Conservation (phyloP, 2,797 vertebrate genomes). For the Halcyon leucocephala region DNA sequence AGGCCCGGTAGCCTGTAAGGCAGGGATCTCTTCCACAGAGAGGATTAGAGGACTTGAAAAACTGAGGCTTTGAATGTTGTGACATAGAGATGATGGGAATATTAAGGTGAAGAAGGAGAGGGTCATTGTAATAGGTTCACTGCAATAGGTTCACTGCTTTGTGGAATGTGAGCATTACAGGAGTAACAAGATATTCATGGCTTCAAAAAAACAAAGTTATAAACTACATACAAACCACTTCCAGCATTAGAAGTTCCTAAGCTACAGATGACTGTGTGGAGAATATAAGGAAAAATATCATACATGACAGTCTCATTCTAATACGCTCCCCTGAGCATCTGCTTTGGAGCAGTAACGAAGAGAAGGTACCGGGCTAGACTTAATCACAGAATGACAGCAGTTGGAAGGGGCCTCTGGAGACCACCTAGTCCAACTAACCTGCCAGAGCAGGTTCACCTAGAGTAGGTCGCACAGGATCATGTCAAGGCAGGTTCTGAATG, state of each 20-base stretch:
- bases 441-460: too few relatives aligned
- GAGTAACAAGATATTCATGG: not conserved
- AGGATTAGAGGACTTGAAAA: not conserved
- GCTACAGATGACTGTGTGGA: not conserved
- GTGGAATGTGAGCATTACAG: rapidly evolving
- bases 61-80: not conserved
- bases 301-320: not conserved
- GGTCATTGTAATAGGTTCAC: not conserved
- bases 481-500: too few relatives aligned
- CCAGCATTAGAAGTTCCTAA: not conserved
- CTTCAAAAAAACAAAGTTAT: not conserved
- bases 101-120: not conserved
- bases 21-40: not conserved
- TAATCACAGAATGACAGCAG: too few relatives aligned
- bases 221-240: not conserved
- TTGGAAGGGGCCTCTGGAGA: too few relatives aligned
- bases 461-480: too few relatives aligned
- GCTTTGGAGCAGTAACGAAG: not conserved
- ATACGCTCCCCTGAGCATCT: not conserved
- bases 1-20: not conserved
- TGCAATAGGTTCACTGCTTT: too few relatives aligned
- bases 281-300: not conserved
- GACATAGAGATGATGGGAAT: not conserved
- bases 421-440: too few relatives aligned
- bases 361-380: not conserved